phyloP scores from a whole-genome alignment of 1,140 invertebrate species.

The Calosoma granatense region DNA sequence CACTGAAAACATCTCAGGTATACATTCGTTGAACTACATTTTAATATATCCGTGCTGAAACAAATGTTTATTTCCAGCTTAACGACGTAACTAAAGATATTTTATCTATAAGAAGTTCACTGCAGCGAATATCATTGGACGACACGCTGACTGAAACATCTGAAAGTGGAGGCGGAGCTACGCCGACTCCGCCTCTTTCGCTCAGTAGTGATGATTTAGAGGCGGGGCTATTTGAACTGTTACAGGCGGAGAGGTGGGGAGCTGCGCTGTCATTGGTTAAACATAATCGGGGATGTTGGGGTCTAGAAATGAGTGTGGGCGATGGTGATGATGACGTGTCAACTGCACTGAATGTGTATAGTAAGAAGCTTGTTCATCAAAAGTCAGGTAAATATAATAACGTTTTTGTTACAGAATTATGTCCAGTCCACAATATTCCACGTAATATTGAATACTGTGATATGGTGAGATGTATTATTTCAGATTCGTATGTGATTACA shows the following conservation, averaged over 20 bases:
- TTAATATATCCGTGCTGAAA: neutral
- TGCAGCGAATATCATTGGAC: conserved; percentile 43
- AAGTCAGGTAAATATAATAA: conserved; percentile 43
- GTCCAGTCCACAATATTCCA: neutral
- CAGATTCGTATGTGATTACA: conserved; percentile 31
- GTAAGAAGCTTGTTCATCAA: conserved; percentile 55
- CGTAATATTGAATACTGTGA: conserved; percentile 9
- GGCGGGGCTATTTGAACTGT: conserved; percentile 45
- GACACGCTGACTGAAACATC: conserved; percentile 40
- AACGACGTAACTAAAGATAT: conserved; percentile 48
- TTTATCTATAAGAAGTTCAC: conserved; percentile 38
- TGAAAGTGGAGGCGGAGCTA: conserved; percentile 33
- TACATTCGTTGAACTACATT: conserved; percentile 3
- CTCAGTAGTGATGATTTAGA: conserved; percentile 42
- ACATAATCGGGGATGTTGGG: conserved; percentile 48
- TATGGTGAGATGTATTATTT: conserved; percentile 15
- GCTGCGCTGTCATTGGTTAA: conserved; percentile 53
- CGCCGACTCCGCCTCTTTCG: conserved; percentile 43
- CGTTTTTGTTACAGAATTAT: neutral
- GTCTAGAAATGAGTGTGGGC: conserved; percentile 44
- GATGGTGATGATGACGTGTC: conserved; percentile 52
- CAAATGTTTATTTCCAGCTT: conserved; percentile 31
- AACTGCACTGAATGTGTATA: conserved; percentile 61
- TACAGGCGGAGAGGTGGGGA: conserved; percentile 52
- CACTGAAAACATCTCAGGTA: conserved; percentile 41